Percentiles rank a stretch among this genome's conserved stretches.
Evolutionary conservation across 2,113 vertebrate genomes (phyloP).

Genomic region (Bathybates hornii): DNA sequence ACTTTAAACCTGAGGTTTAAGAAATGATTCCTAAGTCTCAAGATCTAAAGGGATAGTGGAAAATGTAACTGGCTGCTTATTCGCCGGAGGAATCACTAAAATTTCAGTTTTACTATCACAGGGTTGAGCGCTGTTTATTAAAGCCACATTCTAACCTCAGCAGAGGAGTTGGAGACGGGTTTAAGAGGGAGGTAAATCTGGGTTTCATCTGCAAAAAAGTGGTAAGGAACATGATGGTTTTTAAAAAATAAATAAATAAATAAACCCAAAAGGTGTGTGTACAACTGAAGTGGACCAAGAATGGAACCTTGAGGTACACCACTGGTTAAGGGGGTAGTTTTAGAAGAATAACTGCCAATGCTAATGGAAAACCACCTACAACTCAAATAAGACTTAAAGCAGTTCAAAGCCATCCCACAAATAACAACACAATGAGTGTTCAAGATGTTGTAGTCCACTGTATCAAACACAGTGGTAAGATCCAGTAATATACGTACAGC

Average conservation of each 20-base stretch:
- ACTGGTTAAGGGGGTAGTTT: background rate
- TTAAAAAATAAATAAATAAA: background rate
- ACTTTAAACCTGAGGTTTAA: background rate
- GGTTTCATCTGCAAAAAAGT: background rate
- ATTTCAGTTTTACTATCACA: background rate
- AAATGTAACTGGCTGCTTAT: background rate
- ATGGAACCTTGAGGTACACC: background rate
- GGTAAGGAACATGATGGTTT: background rate
- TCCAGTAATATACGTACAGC: background rate
- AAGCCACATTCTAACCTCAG: background rate
- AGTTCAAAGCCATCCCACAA: background rate
- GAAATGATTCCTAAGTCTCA: background rate
- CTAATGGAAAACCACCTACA: background rate
- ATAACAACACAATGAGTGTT: background rate
- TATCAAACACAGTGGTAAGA: background rate
- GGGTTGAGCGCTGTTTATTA: background rate
- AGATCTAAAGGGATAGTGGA: background rate
- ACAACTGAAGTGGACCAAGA: background rate
- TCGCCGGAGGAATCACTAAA: accelerated
- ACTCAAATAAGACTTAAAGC: background rate
- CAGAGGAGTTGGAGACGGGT: background rate
- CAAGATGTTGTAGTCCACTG: background rate
- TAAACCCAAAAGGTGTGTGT: background rate
- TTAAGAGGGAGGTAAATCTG: background rate
- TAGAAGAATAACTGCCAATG: background rate